Evolutionary conservation across 1,140 invertebrate genomes (phyloP), one percentile per base, ranked within the genome.

Genomic region (Brachionus manjavacas): DNA sequence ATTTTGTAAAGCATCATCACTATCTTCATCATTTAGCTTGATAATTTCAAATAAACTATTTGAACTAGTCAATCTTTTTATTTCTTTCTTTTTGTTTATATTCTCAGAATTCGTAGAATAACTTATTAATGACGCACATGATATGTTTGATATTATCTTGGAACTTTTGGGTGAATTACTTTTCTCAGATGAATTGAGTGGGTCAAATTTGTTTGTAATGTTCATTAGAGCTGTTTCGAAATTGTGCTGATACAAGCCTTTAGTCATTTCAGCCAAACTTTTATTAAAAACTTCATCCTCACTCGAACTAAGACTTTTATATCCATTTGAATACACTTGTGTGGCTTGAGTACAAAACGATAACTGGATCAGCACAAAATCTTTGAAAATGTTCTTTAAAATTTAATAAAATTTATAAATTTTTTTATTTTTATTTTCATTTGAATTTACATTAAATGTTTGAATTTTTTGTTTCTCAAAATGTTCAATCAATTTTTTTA

Each of bases 391-490:
- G 20, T 3, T 23, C 43, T 76, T 35, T 35, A 0, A 35, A 35
- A n/a, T n/a, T n/a, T n/a, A n/a, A n/a, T n/a, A n/a, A n/a, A n/a
- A n/a, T n/a, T n/a, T n/a, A n/a, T n/a, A n/a, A n/a, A n/a, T n/a
- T n/a, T n/a, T n/a, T n/a, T n/a, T n/a, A n/a, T 16, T 41, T 39
- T 8, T 55, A 72, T 16, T 7, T 9, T 16, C 20, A 39, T 3
- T 28, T 41, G 43, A 39, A n/a, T 16, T 72, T 72, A 72, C 68
- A 72, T 35, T 20, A 72, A 76, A 46, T 31, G 72, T 23, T 46
- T 76, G 41, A 12, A 46, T 76, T 76, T 76, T 76, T 16, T 76
- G 16, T 23, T 46, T 20, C 3, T 76, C 72, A 49, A 76, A 76
- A 28, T 76, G 46, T 23, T 23, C 16, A 20, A 76, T 76, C 43